Evolutionary conservation across 2,113 vertebrate genomes (phyloP), one percentile per base, ranked within the genome.

Genomic region (Ophiodon elongatus): DNA sequence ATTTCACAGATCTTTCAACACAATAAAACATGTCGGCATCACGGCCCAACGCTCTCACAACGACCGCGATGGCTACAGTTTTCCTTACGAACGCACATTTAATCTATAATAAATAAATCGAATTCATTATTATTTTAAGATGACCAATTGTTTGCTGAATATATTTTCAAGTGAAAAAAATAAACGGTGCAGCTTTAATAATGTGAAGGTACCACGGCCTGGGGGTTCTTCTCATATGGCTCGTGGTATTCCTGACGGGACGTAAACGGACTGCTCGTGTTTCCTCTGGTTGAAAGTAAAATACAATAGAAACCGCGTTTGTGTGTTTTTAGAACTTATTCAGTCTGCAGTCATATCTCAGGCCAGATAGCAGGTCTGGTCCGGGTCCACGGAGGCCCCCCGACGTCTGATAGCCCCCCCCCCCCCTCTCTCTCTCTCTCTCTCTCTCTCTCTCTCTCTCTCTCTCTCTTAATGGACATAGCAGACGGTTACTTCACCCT

Each of bases 401-500:
- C 2, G 56, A 57, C n/a, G n/a, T 54, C 76, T 63, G 31, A 57
- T 27, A 17, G 50, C n/a, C n/a, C 50, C 13, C 65, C 29, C 63
- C 50, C 13, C 65, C 29, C 63, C 35, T 37, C 35, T 37, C 35
- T 37, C 11, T 57, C 29, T 27, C 37, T 69, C 56, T 56, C 41
- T 37, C 25, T 68, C 29, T 59, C 2, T 39, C 29, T 39, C 27
- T 63, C 45, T 69, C 62, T 56, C 41, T 37, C 25, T 68, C 29
- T 59, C 2, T 39, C 29, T 39, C 27, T 63, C 39, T 52, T 31
- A 93, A 93, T 92, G 89, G 85, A 86, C 87, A n/a, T 65, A 93
- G 31, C 91, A 94, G 89, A 90, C 79, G 60, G 75, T 84, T 86
- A 78, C 85, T 89, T 79, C 88, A 35, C 91, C 73, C 73, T 88